A percentile compares a stretch with the other conserved stretches of the same genome.
These are phyloP conservation scores for Xiphorhynchus elegans DNA, from an alignment of 2,113 vertebrate species.

Conservation along the genomic window DNA sequence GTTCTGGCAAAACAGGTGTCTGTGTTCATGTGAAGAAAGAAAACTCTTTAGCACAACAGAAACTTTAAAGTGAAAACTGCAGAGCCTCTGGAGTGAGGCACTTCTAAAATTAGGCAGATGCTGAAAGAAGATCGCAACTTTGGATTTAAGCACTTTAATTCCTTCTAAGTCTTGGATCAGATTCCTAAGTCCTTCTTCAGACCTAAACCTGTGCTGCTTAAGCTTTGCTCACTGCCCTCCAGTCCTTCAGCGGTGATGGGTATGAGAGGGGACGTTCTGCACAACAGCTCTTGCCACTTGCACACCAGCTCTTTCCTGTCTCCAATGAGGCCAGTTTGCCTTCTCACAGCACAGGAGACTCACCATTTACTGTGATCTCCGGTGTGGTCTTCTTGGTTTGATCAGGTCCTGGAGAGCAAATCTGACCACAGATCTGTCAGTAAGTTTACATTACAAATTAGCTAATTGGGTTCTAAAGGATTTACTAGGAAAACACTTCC, in stretches of 20 bases:
- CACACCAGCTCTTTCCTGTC: not conserved
- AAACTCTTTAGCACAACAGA: not conserved
- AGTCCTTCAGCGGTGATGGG: not conserved
- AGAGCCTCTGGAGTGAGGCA: not conserved
- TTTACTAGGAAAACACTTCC: conserved; percentile 73
- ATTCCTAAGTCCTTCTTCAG: conserved; percentile 4
- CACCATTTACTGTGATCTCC: not conserved
- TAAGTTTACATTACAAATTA: conserved; percentile 75
- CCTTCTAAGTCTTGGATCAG: not conserved
- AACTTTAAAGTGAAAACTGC: not conserved
- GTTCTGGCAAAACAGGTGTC: not conserved
- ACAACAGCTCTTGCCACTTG: not conserved
- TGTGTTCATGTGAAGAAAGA: not conserved
- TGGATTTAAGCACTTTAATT: not conserved
- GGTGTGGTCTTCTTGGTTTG: conserved; percentile 15
- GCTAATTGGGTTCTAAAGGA: conserved; percentile 76
- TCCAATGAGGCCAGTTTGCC: not conserved
- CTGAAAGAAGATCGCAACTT: not conserved
- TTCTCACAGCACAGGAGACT: not conserved
- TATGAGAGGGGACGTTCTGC: not conserved
- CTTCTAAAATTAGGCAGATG: not conserved
- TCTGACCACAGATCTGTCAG: conserved; percentile 50
- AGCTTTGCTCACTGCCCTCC: not conserved
- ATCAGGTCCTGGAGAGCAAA: conserved; percentile 43
- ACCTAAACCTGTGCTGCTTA: not conserved